phyloP scores from a whole-genome alignment of 2,797 vertebrate genomes.

The Schizothorax lantsangensis region DNA sequence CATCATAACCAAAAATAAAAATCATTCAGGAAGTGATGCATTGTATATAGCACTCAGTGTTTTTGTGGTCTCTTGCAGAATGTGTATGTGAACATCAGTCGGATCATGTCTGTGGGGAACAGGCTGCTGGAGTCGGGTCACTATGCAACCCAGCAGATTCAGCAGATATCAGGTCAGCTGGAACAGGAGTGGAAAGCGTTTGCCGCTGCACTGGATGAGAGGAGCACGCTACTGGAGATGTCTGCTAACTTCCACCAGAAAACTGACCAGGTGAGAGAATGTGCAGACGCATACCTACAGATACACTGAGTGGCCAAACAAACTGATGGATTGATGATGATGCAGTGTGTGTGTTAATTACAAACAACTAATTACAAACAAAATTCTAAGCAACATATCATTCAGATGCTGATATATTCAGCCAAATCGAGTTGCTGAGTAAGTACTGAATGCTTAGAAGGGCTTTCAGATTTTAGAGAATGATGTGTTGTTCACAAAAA shows the following conservation, averaged over 20 bases:
- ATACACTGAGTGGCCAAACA: neutral
- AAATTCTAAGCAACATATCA: neutral
- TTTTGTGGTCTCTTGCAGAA: conserved; percentile 78
- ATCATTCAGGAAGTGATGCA: neutral
- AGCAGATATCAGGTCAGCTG: conserved; percentile 94
- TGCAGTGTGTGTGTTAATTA: neutral
- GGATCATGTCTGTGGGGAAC: conserved; percentile 96
- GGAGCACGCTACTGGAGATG: conserved; percentile 95
- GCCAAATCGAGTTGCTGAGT: neutral
- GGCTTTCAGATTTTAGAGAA: neutral
- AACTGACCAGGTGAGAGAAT: conserved; percentile 89
- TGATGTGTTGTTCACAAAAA: neutral
- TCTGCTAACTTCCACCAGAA: conserved; percentile 96
- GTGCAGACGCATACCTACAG: neutral
- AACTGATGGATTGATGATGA: neutral
- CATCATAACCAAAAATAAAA: neutral
- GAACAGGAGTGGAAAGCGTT: conserved; percentile 98
- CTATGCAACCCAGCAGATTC: conserved; percentile 97
- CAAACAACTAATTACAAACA: neutral
- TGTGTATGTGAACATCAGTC: conserved; percentile 97
- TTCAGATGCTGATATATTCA: neutral
- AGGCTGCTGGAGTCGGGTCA: conserved; percentile 94
- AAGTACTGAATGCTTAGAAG: neutral
- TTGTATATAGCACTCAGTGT: neutral
- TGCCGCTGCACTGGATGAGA: conserved; percentile 94